Evolutionary conservation across 2,113 vertebrate genomes (phyloP), one percentile per base, ranked within the genome.

Genomic region (Thamnophis sirtalis): DNA sequence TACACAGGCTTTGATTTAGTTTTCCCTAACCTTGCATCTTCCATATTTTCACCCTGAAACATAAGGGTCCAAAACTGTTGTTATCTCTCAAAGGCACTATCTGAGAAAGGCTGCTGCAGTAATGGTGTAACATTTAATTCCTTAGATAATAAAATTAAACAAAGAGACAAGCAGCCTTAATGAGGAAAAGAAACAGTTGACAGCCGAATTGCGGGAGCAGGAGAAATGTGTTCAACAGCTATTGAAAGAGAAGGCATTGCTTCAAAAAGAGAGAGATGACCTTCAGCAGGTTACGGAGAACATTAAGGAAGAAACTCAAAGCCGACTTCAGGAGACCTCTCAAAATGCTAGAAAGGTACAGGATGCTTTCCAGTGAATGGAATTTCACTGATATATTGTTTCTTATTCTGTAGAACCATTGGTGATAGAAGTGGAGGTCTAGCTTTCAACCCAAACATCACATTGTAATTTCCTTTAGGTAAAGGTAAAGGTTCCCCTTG

Each of bases 231-330:
- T 94, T 87, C 49, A 93, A 4, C 73, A 94, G 24, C 55, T 94
- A 58, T 85, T 89, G 73, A 24, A 93, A 55, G 90, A 95, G 48
- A 89, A 92, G 28, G n/a, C 49, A 19, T 17, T 88, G 19, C 84
- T 96, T 60, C 73, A 5, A 22, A 87, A 85, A 80, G 94, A 97
- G 86, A 96, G 94, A 90, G 93, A 96, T 5, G 91, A 96, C 50
- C 92, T 98, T 9, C 95, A 96, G 51, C 89, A 96, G 51, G 48
- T 93, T 56, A 91, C 97, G 73, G 84, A 94, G 49, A 51, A 4
- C n/a, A 1, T 93, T n/a, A 85, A 0, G 85, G 90, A 94, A 15
- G 97, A 97, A 90, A 93, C 95, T 55, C 93, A 19, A 63, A 63
- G 26, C 13, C 97, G 96, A 93, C 19, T 98, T 48, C 96, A 96